Conservation (phyloP, 2,797 vertebrate genomes). For the Podarcis lilfordi region DNA sequence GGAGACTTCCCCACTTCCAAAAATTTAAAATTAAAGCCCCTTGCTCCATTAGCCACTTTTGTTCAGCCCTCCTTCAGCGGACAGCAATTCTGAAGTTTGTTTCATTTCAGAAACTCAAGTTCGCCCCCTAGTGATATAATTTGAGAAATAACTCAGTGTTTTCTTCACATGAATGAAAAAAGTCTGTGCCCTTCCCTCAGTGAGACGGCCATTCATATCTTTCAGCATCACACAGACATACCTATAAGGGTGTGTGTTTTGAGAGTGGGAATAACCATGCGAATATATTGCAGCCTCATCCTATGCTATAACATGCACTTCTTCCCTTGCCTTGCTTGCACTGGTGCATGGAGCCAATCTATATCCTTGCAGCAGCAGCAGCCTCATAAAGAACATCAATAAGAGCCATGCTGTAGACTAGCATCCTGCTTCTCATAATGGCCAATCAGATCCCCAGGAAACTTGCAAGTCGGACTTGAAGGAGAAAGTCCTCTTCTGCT, state of each 20-base stretch:
- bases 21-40: background rate
- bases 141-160: fast-evolving
- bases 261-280: background rate
- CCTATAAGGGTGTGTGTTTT: too few species aligned
- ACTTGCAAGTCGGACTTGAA: background rate
- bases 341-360: background rate
- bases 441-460: background rate
- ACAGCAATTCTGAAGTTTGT: background rate
- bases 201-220: background rate
- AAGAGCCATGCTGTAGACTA: background rate
- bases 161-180: background rate
- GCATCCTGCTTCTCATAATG: background rate
- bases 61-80: background rate
- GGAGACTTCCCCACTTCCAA: background rate
- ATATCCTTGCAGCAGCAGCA: background rate
- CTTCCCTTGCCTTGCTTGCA: background rate
- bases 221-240: too few species aligned
- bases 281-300: background rate
- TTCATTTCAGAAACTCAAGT: slow-evolving; percentile 47
- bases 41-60: background rate
- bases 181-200: background rate
- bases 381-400: background rate
- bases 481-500: background rate
- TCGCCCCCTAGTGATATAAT: slow-evolving; percentile 63
- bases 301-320: background rate